Conservation (phyloP, 2,888 invertebrate genomes). For the Patella ulyssiponensis region DNA sequence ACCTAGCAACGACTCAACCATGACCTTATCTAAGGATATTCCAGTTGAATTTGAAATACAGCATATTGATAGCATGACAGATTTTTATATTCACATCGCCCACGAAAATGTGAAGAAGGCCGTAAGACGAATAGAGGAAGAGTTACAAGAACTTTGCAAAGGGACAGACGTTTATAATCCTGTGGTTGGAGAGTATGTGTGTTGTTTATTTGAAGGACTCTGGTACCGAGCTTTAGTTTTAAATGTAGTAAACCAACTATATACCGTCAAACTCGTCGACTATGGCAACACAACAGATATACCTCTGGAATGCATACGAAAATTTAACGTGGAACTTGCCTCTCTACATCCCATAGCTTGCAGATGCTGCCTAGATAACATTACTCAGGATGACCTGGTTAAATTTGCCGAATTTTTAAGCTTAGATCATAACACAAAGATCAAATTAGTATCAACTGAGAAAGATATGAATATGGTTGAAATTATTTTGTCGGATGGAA, state of each 20-base stretch:
- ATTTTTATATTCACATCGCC: not conserved
- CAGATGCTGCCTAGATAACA: slow-evolving; percentile 43
- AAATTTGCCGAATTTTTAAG: slow-evolving; percentile 1
- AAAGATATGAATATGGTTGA: not conserved
- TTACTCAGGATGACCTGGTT: slow-evolving; percentile 14
- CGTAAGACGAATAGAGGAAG: not conserved
- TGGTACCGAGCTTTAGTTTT: slow-evolving; percentile 57
- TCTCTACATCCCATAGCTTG: slow-evolving; percentile 53
- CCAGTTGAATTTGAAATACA: not conserved
- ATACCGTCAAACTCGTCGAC: slow-evolving; percentile 58
- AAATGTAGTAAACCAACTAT: slow-evolving; percentile 29
- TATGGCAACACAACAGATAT: slow-evolving; percentile 60
- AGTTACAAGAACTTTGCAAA: not conserved
- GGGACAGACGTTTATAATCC: not conserved
- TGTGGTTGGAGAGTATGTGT: slow-evolving; percentile 45
- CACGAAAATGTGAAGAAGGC: not conserved
- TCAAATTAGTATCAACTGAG: not conserved
- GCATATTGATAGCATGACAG: not conserved
- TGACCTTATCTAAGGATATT: not conserved
- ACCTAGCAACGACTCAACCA: not conserved
- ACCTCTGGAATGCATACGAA: slow-evolving; percentile 38
- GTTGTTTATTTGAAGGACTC: slow-evolving; percentile 39
- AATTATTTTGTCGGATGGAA: not conserved
- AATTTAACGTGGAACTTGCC: slow-evolving; percentile 32
- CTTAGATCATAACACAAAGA: not conserved